Conservation (phyloP, 1,140 invertebrate species). For the Monomorium pharaonis region DNA sequence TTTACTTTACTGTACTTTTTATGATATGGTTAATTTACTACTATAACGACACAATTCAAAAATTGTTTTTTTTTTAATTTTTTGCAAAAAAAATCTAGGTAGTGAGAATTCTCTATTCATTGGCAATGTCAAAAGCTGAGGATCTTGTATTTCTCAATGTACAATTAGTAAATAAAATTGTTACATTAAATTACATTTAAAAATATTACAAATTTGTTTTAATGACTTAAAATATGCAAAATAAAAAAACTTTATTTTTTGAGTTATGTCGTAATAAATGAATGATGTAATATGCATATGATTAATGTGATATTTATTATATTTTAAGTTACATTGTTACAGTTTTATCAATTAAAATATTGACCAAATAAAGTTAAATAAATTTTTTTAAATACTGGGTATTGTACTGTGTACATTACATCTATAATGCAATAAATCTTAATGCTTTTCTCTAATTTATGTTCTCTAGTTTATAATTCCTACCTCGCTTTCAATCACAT, state of each 20-base stretch:
- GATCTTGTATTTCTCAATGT: too few species aligned
- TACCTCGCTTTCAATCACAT: not conserved
- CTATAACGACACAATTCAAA: too few species aligned
- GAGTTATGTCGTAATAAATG: too few species aligned
- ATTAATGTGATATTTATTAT: not conserved
- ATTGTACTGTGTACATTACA: not conserved
- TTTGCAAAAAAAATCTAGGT: too few species aligned
- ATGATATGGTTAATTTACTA: not conserved
- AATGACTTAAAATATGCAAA: too few species aligned
- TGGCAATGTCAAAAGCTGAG: too few species aligned
- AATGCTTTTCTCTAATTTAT: not conserved
- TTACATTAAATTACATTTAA: too few species aligned
- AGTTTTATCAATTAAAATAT: not conserved
- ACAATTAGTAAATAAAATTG: too few species aligned
- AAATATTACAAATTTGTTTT: too few species aligned
- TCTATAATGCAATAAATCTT: slow-evolving; percentile 10
- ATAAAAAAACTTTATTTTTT: too few species aligned
- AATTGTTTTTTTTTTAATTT: too few species aligned
- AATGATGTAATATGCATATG: not conserved
- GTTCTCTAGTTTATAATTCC: not conserved
- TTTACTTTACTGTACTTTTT: not conserved
- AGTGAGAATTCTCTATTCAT: too few species aligned
- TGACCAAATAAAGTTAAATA: not conserved
- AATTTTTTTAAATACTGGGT: not conserved
- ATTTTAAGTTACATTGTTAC: not conserved